phyloP scores from a whole-genome alignment of 2,113 vertebrate genomes.

The Gymnorhina tibicen region DNA sequence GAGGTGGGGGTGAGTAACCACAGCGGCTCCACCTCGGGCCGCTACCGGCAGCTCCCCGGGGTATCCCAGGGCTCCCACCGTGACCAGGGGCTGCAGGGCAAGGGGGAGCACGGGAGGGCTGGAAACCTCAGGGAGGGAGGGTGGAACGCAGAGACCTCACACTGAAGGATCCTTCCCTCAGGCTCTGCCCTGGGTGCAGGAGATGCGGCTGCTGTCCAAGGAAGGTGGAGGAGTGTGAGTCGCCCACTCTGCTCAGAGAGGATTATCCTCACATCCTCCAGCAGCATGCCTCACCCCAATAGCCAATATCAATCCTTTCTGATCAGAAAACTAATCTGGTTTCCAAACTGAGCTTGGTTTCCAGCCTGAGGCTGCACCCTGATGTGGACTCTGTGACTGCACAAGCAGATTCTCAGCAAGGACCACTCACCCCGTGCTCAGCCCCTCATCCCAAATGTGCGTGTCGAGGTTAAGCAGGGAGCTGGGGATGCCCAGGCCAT shows the following conservation, averaged over 20 bases:
- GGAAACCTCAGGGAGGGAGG: neutral
- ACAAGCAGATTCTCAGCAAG: neutral
- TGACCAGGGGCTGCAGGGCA: neutral
- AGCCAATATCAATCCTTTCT: neutral
- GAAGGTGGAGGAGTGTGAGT: neutral
- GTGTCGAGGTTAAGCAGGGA: neutral
- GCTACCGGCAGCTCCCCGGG: rapidly evolving
- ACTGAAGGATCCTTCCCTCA: neutral
- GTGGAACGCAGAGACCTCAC: neutral
- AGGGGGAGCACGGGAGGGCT: neutral
- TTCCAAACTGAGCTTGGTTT: neutral
- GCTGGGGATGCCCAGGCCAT: neutral
- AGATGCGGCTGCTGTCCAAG: neutral
- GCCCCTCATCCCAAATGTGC: neutral
- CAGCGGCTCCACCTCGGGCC: rapidly evolving
- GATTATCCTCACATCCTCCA: neutral
- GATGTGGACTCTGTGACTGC: neutral
- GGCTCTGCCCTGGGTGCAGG: neutral
- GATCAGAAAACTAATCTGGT: neutral
- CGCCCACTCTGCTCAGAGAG: rapidly evolving
- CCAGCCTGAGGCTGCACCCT: neutral
- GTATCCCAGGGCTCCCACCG: rapidly evolving
- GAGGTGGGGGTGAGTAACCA: neutral
- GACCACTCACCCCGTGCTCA: neutral
- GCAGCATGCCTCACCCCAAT: neutral